Evolutionary conservation across 2,888 invertebrate species (phyloP).

Genomic region (Chrysodeixis includens): DNA sequence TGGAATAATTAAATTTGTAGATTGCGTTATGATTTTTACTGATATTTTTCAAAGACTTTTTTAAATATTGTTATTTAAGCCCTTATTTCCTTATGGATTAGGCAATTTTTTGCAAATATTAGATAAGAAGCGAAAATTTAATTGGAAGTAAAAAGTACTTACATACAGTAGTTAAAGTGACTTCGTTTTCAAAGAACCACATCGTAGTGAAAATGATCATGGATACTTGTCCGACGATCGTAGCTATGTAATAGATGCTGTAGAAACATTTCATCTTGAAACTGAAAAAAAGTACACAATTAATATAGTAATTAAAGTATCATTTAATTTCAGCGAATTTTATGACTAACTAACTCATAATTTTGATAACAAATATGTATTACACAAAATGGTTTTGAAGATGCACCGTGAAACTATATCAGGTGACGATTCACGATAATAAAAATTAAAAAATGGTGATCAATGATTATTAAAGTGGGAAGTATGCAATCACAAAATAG

Average conservation of each 20-base stretch:
- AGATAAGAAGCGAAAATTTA: background rate
- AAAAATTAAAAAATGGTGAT: no score
- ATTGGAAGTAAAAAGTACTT: slow-evolving; percentile 40
- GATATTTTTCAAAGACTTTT: background rate
- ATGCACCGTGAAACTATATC: no score
- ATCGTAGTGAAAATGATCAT: slow-evolving; percentile 42
- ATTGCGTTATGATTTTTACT: no score
- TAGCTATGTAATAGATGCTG: slow-evolving; percentile 47
- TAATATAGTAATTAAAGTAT: background rate
- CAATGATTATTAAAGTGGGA: no score
- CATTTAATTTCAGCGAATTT: background rate
- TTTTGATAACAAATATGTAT: no score
- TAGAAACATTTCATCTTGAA: slow-evolving; percentile 57
- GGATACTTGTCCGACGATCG: slow-evolving; percentile 52
- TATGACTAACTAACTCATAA: no score
- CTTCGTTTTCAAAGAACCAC: slow-evolving; percentile 47
- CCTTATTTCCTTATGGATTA: background rate
- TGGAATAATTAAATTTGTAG: slow-evolving; percentile 52
- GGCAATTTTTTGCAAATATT: background rate
- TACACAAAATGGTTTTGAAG: no score
- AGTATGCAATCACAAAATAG: background rate
- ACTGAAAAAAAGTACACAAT: slow-evolving; percentile 23
- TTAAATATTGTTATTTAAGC: background rate
- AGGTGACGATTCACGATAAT: no score
- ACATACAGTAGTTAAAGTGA: slow-evolving; percentile 57